Conservation (phyloP, 2,113 vertebrate genomes). For the Lamprologus tigripictilis region DNA sequence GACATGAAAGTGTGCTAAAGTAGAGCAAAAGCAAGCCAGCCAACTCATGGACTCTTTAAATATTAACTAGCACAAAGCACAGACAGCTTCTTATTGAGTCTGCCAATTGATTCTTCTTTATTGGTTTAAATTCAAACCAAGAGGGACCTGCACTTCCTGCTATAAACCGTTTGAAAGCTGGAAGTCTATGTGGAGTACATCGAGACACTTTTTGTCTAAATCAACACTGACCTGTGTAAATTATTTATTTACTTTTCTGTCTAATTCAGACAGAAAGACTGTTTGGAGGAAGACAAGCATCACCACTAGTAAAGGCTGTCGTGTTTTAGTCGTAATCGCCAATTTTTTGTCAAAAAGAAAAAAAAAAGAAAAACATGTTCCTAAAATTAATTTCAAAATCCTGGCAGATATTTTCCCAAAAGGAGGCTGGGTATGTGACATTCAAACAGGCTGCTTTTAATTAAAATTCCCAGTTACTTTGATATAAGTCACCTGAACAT, state of each 20-base stretch:
- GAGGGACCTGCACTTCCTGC: not conserved
- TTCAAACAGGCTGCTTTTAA: not conserved
- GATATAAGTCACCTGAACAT: not conserved
- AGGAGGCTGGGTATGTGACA: not conserved
- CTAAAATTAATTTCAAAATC: not conserved
- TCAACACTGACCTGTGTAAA: not conserved
- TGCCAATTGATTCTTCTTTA: conserved; percentile 26
- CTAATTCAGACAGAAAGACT: not conserved
- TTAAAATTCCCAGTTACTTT: not conserved
- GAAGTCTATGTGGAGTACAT: not conserved
- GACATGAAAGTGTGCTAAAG: not conserved
- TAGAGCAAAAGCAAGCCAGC: not conserved
- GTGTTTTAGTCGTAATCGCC: not conserved
- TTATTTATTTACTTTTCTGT: not conserved
- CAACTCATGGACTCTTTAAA: conserved; percentile 23
- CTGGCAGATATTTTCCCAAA: not conserved
- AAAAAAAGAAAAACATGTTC: accelerated
- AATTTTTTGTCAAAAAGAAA: not conserved
- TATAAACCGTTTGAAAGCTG: not conserved
- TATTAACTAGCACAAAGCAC: conserved; percentile 35
- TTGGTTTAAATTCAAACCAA: conserved; percentile 9
- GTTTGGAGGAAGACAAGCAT: not conserved
- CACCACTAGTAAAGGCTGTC: not conserved
- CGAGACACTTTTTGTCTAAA: not conserved
- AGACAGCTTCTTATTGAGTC: conserved; percentile 14